Evolutionary conservation across 2,888 invertebrate genomes (phyloP).

Genomic region (Ochropleura plecta): DNA sequence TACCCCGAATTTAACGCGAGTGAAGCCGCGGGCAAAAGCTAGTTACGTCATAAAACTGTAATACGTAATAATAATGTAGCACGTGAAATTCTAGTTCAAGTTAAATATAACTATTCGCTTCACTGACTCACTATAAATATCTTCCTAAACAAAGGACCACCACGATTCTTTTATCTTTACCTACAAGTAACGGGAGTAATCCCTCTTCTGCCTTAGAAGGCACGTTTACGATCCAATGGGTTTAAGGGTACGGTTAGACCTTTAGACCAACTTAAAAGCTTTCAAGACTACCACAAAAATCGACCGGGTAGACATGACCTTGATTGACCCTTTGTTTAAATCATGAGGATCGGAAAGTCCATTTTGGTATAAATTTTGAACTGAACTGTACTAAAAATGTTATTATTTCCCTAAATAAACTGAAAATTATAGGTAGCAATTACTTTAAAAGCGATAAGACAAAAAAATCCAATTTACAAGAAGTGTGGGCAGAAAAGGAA

Average conservation of each 20-base stretch:
- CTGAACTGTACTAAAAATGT: not conserved
- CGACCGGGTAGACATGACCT: not conserved
- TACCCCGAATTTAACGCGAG: too few relatives aligned
- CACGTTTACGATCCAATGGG: conserved; percentile 53
- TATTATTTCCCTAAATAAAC: not conserved
- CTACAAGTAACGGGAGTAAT: conserved; percentile 47
- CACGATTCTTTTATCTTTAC: conserved; percentile 47
- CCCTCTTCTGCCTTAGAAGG: conserved; percentile 41
- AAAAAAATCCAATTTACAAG: not conserved
- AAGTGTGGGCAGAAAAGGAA: not conserved
- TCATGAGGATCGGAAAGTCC: not conserved
- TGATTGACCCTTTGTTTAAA: conserved; percentile 11
- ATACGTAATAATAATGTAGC: not conserved
- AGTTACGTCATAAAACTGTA: not conserved
- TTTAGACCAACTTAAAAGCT: conserved; percentile 31
- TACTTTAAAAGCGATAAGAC: not conserved
- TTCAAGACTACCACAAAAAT: conserved; percentile 34
- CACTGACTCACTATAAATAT: conserved; percentile 39
- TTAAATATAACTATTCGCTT: conserved; percentile 25
- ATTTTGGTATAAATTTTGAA: not conserved
- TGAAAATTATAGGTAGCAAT: not conserved
- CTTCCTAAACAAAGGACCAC: conserved; percentile 20
- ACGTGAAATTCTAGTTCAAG: conserved; percentile 8
- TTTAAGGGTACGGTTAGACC: conserved; percentile 38
- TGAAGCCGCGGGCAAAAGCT: too few relatives aligned